Base-by-base conservation (phyloP, 2,888 invertebrate genomes). In the Folsomia candida region DNA sequence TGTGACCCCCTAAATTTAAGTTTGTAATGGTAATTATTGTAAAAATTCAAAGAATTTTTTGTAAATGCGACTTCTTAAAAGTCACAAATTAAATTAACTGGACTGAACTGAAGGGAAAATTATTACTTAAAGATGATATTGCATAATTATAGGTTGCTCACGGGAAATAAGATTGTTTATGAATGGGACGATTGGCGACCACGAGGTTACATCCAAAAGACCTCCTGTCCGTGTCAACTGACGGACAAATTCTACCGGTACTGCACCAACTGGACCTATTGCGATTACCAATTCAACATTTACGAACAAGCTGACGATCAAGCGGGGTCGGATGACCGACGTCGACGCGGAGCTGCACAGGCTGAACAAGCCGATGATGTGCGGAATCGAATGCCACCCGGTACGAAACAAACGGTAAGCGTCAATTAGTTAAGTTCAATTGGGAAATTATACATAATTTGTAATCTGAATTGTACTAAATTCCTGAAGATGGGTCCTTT, bases 111-210 rank as follows among this genome's bases (percentile, higher is more conserved):
- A n/a, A n/a, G n/a, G n/a, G n/a, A n/a, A n/a, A n/a, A n/a, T n/a
- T n/a, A n/a, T n/a, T n/a, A n/a, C n/a, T n/a, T n/a, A n/a, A n/a
- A n/a, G n/a, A n/a, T n/a, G n/a, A n/a, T n/a, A n/a, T n/a, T n/a
- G n/a, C n/a, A n/a, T n/a, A n/a, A n/a, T n/a, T n/a, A n/a, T 18
- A 54, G 59, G 26, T 18, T 24, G 18, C 18, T 59, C 6, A 25
- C 22, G 4, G 14, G 14, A 2, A 24, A 24, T 20, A 6, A 59
- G 26, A 25, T 22, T 4, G 9, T 59, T 22, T 59, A 24, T 25
- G 59, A 59, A 18, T 59, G 59, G 59, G 59, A 59, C 26, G 25
- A 59, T 3, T 59, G 59, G 59, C 20, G 25, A 24, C 59, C 59
- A 6, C 20, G 59, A 24, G 59, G 59, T 25, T 4, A 20, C 26